Evolutionary conservation across 2,113 vertebrate species (phyloP).

Genomic region (Nettapus auritus): DNA sequence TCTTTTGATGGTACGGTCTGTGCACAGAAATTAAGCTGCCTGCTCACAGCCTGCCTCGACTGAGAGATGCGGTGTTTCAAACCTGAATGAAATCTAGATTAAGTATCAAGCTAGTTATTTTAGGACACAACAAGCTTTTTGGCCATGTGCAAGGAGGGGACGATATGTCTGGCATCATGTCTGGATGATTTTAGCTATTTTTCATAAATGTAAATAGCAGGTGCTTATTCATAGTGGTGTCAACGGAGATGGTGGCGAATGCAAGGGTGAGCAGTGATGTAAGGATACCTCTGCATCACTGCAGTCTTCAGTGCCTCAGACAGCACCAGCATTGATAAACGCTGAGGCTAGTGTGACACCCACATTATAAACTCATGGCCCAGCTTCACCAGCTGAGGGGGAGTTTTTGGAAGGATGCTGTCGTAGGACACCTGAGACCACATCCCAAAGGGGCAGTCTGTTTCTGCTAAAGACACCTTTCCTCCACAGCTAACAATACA

Average conservation of each 20-base stretch:
- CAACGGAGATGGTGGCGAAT: accelerated
- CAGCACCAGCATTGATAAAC: background rate
- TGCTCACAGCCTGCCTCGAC: background rate
- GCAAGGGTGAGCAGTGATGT: accelerated
- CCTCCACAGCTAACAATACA: accelerated
- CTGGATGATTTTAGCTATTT: background rate
- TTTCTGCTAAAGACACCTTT: background rate
- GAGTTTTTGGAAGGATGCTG: background rate
- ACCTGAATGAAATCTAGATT: background rate
- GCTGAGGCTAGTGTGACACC: too few species aligned
- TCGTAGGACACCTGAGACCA: background rate
- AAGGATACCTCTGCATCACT: background rate
- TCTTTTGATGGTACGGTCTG: background rate
- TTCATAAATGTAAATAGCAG: background rate
- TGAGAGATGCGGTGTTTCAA: background rate
- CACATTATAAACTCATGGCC: too few species aligned
- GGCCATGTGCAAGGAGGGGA: background rate
- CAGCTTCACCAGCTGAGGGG: background rate
- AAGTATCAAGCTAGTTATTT: background rate
- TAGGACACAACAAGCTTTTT: background rate
- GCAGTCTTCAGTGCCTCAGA: background rate
- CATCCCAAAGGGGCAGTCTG: accelerated
- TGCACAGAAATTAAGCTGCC: background rate
- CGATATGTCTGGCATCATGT: background rate
- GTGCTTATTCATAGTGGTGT: background rate